Evolutionary conservation across 2,113 vertebrate genomes (phyloP), one percentile per base, ranked within the genome.

Genomic region (Lethenteron camtschaticum): DNA sequence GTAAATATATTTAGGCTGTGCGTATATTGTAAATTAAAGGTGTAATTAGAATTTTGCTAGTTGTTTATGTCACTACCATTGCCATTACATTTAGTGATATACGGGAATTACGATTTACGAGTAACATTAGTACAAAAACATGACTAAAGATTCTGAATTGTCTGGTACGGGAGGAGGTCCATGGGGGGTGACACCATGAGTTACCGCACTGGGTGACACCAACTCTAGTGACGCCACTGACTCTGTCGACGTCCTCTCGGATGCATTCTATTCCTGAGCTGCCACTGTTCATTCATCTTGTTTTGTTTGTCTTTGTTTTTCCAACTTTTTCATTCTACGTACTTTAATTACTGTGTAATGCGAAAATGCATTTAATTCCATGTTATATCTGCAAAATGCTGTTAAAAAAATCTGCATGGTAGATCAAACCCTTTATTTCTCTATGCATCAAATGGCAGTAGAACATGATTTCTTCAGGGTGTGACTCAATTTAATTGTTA

Each of bases 141-240:
- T 63, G 4, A 8, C 59, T 63, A 63, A 63, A 8, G 59, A 14
- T 63, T 63, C 59, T 63, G 59, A 6, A 63, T 63, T 7, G 59
- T 63, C 59, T 63, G 59, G 59, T 63, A 63, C 20, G 59, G 8
- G 59, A 63, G 59, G 59, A 63, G 59, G 59, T 63, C 59, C 59
- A 63, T 63, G 59, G 59, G 59, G 59, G 59, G 20, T 13, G 20
- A 41, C 41, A 41, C 41, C 41, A 41, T 7, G 59, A 4, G 59
- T 13, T 63, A 20, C 13, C 13, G 59, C 13, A 8, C 4, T 13
- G 59, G 59, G 59, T 63, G 59, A 63, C 59, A 63, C 59, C 59
- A 63, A 63, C 59, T 7, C 59, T 8, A 63, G 59, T 63, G 59
- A 63, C 59, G 59, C 59, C 59, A 63, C 59, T 63, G 59, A 20